These are phyloP conservation scores for Poeciliopsis retropinna DNA, from an alignment of 2,113 vertebrate species.

Conservation along the genomic window DNA sequence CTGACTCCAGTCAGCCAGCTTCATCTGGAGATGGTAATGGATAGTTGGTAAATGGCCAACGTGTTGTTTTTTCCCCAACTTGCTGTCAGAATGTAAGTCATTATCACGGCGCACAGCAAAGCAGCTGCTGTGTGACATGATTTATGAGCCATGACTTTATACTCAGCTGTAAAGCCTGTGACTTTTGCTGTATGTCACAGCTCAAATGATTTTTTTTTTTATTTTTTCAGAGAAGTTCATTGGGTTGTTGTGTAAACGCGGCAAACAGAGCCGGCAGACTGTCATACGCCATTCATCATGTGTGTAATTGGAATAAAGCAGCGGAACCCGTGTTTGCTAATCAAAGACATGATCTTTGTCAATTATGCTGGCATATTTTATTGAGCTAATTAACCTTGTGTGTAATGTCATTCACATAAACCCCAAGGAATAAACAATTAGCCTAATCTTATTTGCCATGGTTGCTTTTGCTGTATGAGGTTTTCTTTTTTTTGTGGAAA, in stretches of 20 bases:
- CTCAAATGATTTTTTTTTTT: slow-evolving; percentile 31
- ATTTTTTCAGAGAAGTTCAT: slow-evolving; percentile 57
- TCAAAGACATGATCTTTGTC: slow-evolving; percentile 64
- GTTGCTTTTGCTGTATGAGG: slow-evolving; percentile 12
- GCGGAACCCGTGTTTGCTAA: slow-evolving; percentile 64
- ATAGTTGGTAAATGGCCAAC: slow-evolving; percentile 44
- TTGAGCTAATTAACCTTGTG: slow-evolving; percentile 65
- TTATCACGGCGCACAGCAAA: slow-evolving; percentile 52
- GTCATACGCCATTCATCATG: slow-evolving; percentile 65
- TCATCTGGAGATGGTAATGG: slow-evolving; percentile 54
- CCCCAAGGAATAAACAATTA: slow-evolving; percentile 57
- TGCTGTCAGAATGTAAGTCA: slow-evolving; percentile 59
- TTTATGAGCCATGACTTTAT: slow-evolving; percentile 72
- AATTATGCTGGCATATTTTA: slow-evolving; percentile 50
- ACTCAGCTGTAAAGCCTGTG: slow-evolving; percentile 67
- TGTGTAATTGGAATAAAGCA: slow-evolving; percentile 63
- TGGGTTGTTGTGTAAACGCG: slow-evolving; percentile 52
- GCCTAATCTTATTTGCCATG: slow-evolving; percentile 47
- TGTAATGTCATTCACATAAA: slow-evolving; percentile 49
- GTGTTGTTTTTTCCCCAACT: slow-evolving; percentile 10
- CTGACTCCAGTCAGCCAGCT: slow-evolving; percentile 24
- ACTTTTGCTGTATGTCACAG: slow-evolving; percentile 61
- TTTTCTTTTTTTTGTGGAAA: slow-evolving; percentile 12
- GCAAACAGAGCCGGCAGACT: slow-evolving; percentile 47
- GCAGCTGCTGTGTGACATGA: slow-evolving; percentile 68